Evolutionary conservation across 2,888 invertebrate species (phyloP), one percentile per base, ranked within the genome.

Genomic region (Drosophila mettleri): DNA sequence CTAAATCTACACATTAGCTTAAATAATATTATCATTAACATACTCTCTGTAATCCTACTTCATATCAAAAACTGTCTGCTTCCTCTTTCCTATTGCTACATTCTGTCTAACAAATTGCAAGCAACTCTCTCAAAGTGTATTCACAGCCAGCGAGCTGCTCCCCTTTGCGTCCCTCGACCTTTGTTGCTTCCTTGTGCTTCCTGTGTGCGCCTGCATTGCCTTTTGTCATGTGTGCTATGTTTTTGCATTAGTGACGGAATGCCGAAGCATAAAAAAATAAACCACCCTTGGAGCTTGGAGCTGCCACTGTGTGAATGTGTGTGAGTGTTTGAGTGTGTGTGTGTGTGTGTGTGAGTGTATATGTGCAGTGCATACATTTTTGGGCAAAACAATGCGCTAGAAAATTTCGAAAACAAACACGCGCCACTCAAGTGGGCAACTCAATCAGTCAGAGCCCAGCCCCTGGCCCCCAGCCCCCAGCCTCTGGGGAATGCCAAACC

Each of bases 371-470:
- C 79, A 71, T 69, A 69, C 29, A 79, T 74, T 80, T 73, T 74
- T 88, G 64, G 78, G 36, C 66, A 65, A 57, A 83, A 86, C 86
- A 88, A 84, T 88, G 88, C 83, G 72, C 72, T 74, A 39, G 52
- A 61, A 75, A 79, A 81, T 85, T 84, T 80, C 70, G 72, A 85
- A 86, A 80, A 85, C 86, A 81, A 89, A 89, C 85, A 79, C 71
- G 62, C 70, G 69, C 54, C 67, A 62, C 38, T 64, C 67, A 58
- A 69, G 68, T 59, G 67, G 60, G 68, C 59, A 29, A 62, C 62
- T 80, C 79, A 78, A 74, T 80, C 77, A 69, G 65, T 54, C 45
- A 43, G 31, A 33, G 9, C 8, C 6, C n/a, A 12, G 12, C 8
- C 3, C 20, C 10, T 2, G 18, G 5, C 34, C 4, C 16, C n/a